Evolutionary conservation across 1,140 invertebrate species (phyloP), one percentile per base, ranked within the genome.

Genomic region (Matsumurasca onukii): DNA sequence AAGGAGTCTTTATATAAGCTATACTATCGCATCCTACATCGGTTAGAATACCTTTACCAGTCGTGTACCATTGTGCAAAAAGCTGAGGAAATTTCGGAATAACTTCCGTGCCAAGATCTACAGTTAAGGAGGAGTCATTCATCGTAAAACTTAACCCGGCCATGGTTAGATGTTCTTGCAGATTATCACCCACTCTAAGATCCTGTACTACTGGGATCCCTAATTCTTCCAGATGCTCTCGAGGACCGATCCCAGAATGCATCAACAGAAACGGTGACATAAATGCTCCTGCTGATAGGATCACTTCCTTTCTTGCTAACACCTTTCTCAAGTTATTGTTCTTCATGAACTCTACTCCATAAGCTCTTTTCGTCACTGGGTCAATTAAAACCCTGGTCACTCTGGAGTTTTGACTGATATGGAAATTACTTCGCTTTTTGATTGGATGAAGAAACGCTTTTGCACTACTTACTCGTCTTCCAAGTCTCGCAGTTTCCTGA

Each of bases 81-180:
- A 90, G 89, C 0, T 89, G 89, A 52, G 91, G 84, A 0, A 88
- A 85, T 63, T 66, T 51, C 13, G 45, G 52, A 9, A 69, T 20
- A 13, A 71, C 29, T 27, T 59, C 55, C 17, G 45, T 25, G 15
- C 25, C 15, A 25, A 64, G 31, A 77, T 93, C 88, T 68, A 92
- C 91, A 0, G 89, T 88, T 0, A 91, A 27, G 12, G 69, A 24
- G 1, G 66, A 59, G 5, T 70, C 61, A 70, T 90, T 88, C 0
- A 90, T 82, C 31, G 87, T 77, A 73, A 90, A 91, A 0, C 84
- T 85, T 63, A 91, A 78, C 0, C 85, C 86, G 20, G 85, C 85
- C 57, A 89, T 84, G 0, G 87, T 88, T 13, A 90, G 82, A 72
- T 93, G 91, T 78, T 92, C 90, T 75, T 91, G 89, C 0, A 95